Conservation (phyloP, 1,140 invertebrate genomes). For the Pseudomyrmex cubaensis region DNA sequence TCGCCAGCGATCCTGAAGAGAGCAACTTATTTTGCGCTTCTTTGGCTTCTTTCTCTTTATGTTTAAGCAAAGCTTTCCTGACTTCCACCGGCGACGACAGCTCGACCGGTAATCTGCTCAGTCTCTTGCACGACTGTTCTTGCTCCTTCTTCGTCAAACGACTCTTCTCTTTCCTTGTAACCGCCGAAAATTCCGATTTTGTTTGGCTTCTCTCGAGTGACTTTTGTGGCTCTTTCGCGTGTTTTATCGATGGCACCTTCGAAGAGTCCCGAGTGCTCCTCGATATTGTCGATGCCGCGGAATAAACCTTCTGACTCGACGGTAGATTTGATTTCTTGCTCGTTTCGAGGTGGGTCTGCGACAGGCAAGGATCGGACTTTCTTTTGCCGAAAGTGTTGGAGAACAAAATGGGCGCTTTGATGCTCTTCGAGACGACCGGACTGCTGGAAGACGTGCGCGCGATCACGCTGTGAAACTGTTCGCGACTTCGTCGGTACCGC, state of each 20-base stretch:
- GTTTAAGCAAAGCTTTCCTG: constrained; percentile 86
- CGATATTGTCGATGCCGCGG: neutral
- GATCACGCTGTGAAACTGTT: constrained; percentile 75
- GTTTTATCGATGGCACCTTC: constrained; percentile 9
- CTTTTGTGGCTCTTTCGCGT: neutral
- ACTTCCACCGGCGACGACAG: constrained; percentile 87
- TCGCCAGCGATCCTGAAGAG: constrained; percentile 79
- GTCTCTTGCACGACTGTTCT: constrained; percentile 76
- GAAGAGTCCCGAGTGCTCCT: neutral
- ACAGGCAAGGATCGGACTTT: constrained; percentile 71
- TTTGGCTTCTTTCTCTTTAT: constrained; percentile 73
- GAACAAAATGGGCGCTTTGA: constrained; percentile 6
- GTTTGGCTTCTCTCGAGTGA: constrained; percentile 22
- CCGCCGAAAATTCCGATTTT: neutral
- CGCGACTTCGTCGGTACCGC: constrained; percentile 83
- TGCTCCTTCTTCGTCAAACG: constrained; percentile 76
- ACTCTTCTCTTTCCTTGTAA: constrained; percentile 50
- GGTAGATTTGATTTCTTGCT: neutral
- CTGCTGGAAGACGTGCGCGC: constrained; percentile 37
- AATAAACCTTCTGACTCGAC: neutral
- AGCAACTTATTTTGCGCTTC: constrained; percentile 42
- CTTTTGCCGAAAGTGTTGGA: constrained; percentile 66
- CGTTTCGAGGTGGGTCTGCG: constrained; percentile 40
- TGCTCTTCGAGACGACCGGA: neutral
- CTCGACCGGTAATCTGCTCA: constrained; percentile 84